Percentiles rank a stretch among this genome's conserved stretches.
These are phyloP conservation scores for Antechinus flavipes DNA, from an alignment of 2,113 vertebrate genomes.

Conservation along the genomic window DNA sequence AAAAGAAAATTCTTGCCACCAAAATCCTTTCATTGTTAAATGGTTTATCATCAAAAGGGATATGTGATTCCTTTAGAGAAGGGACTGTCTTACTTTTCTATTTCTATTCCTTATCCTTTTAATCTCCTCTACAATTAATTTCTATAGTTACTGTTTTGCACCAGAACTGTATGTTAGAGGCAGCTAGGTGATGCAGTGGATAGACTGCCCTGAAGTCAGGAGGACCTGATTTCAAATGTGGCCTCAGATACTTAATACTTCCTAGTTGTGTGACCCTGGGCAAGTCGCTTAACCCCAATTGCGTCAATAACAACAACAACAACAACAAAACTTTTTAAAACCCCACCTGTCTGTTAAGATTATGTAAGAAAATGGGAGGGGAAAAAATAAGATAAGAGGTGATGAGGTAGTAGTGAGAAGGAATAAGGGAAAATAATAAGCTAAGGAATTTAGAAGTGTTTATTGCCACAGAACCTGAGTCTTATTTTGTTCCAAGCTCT, in stretches of 20 bases:
- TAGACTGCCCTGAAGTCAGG: too few species aligned
- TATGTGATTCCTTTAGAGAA: background rate
- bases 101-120: accelerated
- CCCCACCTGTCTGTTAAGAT: background rate
- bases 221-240: too few species aligned
- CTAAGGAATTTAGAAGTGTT: background rate
- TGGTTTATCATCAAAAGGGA: background rate
- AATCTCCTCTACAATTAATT: background rate
- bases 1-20: background rate
- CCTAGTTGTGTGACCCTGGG: too few species aligned
- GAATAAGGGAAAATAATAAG: constrained; percentile 25
- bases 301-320: too few species aligned
- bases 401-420: constrained; percentile 14
- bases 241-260: too few species aligned
- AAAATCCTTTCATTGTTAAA: background rate
- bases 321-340: too few species aligned
- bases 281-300: too few species aligned
- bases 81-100: background rate
- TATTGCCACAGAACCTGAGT: background rate
- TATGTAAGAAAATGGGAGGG: background rate
- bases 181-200: too few species aligned
- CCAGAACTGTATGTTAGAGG: background rate
- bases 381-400: background rate
- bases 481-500: background rate
- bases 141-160: constrained; percentile 21